Evolutionary conservation across 2,888 invertebrate genomes (phyloP).

Genomic region (Dromius quadrimaculatus): DNA sequence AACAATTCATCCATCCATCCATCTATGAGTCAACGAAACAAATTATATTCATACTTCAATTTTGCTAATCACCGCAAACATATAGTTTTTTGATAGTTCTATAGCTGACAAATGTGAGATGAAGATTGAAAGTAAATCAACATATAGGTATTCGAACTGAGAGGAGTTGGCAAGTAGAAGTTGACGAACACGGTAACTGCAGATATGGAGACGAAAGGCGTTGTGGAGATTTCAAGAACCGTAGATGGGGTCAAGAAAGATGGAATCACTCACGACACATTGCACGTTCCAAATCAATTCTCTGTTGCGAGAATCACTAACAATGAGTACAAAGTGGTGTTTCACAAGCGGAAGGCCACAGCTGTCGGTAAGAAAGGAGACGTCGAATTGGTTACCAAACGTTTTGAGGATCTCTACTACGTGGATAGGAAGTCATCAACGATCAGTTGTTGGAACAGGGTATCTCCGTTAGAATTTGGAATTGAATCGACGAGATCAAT

Average conservation of each 20-base stretch:
- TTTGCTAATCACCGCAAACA: too few relatives aligned
- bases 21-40: too few relatives aligned
- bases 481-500: neutral
- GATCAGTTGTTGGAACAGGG: too few relatives aligned
- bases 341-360: conserved; percentile 39
- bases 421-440: too few relatives aligned
- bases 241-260: conserved; percentile 23
- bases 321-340: conserved; percentile 39
- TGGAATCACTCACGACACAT: conserved; percentile 8
- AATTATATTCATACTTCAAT: too few relatives aligned
- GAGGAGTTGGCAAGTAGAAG: conserved; percentile 36
- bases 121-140: too few relatives aligned
- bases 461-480: neutral
- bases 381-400: neutral
- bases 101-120: too few relatives aligned
- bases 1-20: too few relatives aligned
- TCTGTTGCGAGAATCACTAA: conserved; percentile 34
- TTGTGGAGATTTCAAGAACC: conserved; percentile 32
- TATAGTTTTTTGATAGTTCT: too few relatives aligned
- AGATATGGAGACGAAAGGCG: conserved; percentile 7
- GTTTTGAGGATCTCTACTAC: conserved; percentile 10
- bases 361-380: neutral
- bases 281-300: conserved; percentile 42
- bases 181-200: conserved; percentile 44
- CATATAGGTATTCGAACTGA: too few relatives aligned